Evolutionary conservation across 2,113 vertebrate species (phyloP), one percentile per base, ranked within the genome.

Genomic region (Pluvialis apricaria): DNA sequence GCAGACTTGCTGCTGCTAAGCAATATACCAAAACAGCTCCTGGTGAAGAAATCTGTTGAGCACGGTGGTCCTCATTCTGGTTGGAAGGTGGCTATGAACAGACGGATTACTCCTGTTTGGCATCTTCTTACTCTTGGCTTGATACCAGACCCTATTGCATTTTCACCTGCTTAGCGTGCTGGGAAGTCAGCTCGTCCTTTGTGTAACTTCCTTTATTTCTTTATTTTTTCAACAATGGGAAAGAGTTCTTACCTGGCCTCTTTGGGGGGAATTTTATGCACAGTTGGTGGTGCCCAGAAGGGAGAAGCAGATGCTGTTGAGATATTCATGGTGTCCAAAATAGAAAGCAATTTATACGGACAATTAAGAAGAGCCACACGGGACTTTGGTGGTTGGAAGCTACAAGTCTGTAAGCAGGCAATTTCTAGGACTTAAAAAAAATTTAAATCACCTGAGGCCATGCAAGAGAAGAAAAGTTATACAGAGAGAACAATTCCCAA

Each of bases 301-400:
- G 96, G 91, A 97, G 70, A 96, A 97, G 69, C 82, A 96, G 95
- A 95, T 91, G 93, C 93, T 95, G 45, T 95, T 90, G 96, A 96
- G 86, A 94, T 92, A 97, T 90, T 95, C 94, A 92, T 96, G 83
- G 94, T 97, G 96, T 97, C 96, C 97, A 96, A 98, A 98, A 98
- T 95, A 97, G 97, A 98, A 98, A 97, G 97, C 90, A 98, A 97
- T 98, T 97, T 98, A 98, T 96, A 96, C 95, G 89, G 97, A 98
- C 98, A 98, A 98, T 98, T 98, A 98, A 98, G 96, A 98, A 95
- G 49, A 93, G 94, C 87, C 96, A 95, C 91, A 84, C 31, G 97
- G 96, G 97, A 97, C 90, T 79, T 95, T n/a, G 68, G 78, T 96
- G 90, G 96, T 91, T 97, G 91, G 97, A 94, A 94, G 91, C 68